Conservation (phyloP, 2,113 vertebrate species). For the Plotosus lineatus region DNA sequence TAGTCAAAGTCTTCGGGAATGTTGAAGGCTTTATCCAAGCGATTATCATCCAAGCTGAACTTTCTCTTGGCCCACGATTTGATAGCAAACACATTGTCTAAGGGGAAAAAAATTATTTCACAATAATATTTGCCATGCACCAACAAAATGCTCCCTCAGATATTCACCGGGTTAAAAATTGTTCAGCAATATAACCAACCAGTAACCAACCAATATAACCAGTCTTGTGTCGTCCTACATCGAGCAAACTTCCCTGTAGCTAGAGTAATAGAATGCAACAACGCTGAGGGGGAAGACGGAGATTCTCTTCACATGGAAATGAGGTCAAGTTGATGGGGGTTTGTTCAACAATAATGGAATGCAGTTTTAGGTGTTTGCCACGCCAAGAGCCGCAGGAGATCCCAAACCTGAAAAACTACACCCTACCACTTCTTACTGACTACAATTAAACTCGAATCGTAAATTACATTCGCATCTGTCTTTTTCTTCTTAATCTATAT, state of each 20-base stretch:
- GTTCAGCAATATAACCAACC: too few relatives aligned
- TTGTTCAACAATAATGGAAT: slow-evolving; percentile 8
- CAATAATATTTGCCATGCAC: background rate
- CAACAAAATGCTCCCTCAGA: too few relatives aligned
- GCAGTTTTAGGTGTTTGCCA: background rate
- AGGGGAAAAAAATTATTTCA: slow-evolving; percentile 53
- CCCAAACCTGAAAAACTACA: background rate
- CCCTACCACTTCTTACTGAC: background rate
- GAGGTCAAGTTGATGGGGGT: background rate
- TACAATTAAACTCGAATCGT: background rate
- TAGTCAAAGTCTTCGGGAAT: slow-evolving; percentile 98
- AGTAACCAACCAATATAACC: too few relatives aligned
- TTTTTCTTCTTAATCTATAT: background rate
- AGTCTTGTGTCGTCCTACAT: too few relatives aligned
- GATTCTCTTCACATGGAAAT: background rate
- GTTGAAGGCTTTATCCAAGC: slow-evolving; percentile 92
- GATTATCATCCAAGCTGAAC: slow-evolving; percentile 89
- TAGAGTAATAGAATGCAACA: slow-evolving; percentile 2
- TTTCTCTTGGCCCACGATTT: slow-evolving; percentile 98
- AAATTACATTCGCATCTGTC: background rate
- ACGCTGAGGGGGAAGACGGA: background rate
- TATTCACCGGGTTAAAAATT: too few relatives aligned
- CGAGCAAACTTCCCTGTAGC: background rate
- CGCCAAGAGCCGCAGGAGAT: background rate
- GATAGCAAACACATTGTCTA: slow-evolving; percentile 95